These are phyloP conservation scores for Meteorus cinctellus DNA, from an alignment of 2,888 invertebrate genomes.

Conservation along the genomic window DNA sequence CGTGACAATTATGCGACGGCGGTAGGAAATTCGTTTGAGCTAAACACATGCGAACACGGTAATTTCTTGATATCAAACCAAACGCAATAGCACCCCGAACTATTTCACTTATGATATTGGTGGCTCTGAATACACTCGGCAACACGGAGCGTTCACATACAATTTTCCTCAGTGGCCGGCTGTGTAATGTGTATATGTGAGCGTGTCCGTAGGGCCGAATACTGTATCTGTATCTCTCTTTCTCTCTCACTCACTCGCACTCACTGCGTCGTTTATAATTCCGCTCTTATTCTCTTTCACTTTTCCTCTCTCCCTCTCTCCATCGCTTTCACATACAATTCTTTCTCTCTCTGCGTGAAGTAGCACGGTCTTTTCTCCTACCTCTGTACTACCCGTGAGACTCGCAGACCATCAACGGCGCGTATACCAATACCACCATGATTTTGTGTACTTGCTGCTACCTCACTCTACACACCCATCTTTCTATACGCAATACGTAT, in stretches of 20 bases:
- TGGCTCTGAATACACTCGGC: neutral
- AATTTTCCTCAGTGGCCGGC: conserved; percentile 28
- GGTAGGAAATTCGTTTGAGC: too few relatives aligned
- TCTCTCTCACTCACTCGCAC: neutral
- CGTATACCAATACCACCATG: conserved; percentile 28
- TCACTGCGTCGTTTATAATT: neutral
- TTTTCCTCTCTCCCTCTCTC: conserved; percentile 10
- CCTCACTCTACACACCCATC: conserved; percentile 23
- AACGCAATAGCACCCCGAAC: neutral
- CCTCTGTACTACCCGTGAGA: conserved; percentile 36
- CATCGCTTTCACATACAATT: neutral
- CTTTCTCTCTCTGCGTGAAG: neutral
- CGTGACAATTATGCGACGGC: too few relatives aligned
- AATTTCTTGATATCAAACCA: neutral
- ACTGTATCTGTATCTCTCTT: neutral
- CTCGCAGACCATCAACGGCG: conserved; percentile 43
- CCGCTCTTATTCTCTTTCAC: conserved; percentile 22
- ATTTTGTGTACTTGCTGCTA: conserved; percentile 29
- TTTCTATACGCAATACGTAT: conserved; percentile 13
- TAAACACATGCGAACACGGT: too few relatives aligned
- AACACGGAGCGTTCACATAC: conserved; percentile 22
- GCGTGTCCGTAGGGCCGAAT: conserved; percentile 29
- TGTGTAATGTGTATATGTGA: conserved; percentile 9
- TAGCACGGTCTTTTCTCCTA: conserved; percentile 9
- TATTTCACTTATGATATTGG: neutral